Conservation (phyloP, 2,888 invertebrate species). For the Halictus ligatus region DNA sequence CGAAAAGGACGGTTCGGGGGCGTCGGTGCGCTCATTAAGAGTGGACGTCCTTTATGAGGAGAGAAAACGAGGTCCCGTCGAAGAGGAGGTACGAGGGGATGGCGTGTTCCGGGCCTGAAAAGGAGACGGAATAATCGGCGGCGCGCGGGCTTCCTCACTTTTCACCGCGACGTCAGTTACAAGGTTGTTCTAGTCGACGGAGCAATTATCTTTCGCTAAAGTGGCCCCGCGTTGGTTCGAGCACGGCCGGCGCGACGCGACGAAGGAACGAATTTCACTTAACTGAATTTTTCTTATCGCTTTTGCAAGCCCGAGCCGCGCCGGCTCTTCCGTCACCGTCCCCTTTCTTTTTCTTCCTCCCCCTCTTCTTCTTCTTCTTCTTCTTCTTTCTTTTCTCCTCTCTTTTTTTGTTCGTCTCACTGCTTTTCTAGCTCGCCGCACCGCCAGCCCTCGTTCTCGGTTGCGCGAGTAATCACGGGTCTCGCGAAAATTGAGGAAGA, state of each 20-base stretch:
- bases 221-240: conserved; percentile 52
- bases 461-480: background rate
- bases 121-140: conserved; percentile 63
- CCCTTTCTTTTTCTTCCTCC: no score
- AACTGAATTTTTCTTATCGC: conserved; percentile 67
- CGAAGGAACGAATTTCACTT: conserved; percentile 53
- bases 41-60: conserved; percentile 52
- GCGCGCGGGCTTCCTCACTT: conserved; percentile 62
- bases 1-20: conserved; percentile 2
- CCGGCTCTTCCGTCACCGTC: background rate
- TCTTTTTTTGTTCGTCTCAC: background rate
- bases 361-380: background rate
- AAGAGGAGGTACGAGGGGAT: conserved; percentile 25
- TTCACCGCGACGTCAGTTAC: conserved; percentile 70
- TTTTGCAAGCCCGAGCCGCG: conserved; percentile 2
- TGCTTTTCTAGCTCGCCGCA: background rate
- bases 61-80: conserved; percentile 61
- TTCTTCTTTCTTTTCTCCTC: background rate
- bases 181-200: conserved; percentile 68
- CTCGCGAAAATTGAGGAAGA: conserved; percentile 27
- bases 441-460: background rate
- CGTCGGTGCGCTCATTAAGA: conserved; percentile 61
- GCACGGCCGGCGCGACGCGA: conserved; percentile 24
- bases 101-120: conserved; percentile 34
- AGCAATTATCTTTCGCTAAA: conserved; percentile 71